phyloP scores from a whole-genome alignment of 2,797 vertebrate genomes.

The Apogon talboti region DNA sequence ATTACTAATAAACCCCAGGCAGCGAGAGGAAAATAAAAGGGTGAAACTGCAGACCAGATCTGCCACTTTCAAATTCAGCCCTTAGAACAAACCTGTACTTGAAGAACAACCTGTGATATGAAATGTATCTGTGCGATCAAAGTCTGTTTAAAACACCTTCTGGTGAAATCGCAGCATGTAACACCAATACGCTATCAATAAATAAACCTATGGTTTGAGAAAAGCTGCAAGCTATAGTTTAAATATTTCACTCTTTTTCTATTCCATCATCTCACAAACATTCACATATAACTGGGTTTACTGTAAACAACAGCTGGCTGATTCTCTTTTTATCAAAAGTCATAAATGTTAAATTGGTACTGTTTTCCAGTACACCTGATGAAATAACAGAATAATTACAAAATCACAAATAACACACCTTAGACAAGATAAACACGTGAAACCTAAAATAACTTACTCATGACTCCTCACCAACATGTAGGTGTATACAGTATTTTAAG shows the following conservation, averaged over 20 bases:
- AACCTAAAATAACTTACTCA: too few relatives aligned
- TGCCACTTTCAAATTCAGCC: constrained; percentile 28
- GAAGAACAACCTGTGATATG: constrained; percentile 4
- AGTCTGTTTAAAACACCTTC: constrained; percentile 1
- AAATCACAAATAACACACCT: too few relatives aligned
- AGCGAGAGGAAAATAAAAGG: constrained; percentile 25
- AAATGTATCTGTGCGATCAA: constrained; percentile 24
- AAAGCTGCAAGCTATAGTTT: constrained; percentile 16
- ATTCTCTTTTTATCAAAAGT: not conserved
- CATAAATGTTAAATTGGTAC: too few relatives aligned
- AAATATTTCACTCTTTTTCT: constrained; percentile 14
- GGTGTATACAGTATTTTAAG: too few relatives aligned
- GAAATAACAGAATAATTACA: too few relatives aligned
- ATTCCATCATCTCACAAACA: not conserved
- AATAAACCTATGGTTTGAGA: constrained; percentile 15
- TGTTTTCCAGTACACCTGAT: too few relatives aligned
- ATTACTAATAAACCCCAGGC: constrained; percentile 35
- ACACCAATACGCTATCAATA: constrained; percentile 39
- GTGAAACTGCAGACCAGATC: constrained; percentile 40
- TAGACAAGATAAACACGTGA: too few relatives aligned
- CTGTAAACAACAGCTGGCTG: constrained; percentile 4
- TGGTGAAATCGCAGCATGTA: constrained; percentile 3
- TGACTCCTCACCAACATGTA: too few relatives aligned
- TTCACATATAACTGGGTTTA: constrained; percentile 1
- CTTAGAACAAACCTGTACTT: constrained; percentile 13